phyloP scores from a whole-genome alignment of 2,113 vertebrate species.

The rabbit (Oryctolagus cuniculus) region mOryCun1.1 NC_091441.1:75646501-75647000 shows the following conservation, averaged over 20 bases:
- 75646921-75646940: not conserved
- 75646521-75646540: too few relatives aligned
- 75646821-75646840: not conserved
- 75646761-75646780: not conserved
- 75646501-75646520: too few relatives aligned
- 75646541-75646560: too few relatives aligned
- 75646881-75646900: not conserved
- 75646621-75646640: not conserved
- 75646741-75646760: not conserved
- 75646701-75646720: not conserved
- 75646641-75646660: not conserved
- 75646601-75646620: not conserved
- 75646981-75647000: not conserved
- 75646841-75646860: too few relatives aligned
- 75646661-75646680: not conserved
- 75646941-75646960: not conserved
- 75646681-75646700: not conserved
- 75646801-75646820: not conserved
- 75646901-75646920: not conserved
- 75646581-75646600: not conserved
- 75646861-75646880: not conserved
- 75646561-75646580: too few relatives aligned
- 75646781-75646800: not conserved
- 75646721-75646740: not conserved
- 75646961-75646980: too few relatives aligned